These are phyloP conservation scores for Radopholus similis DNA, from an alignment of 1,140 invertebrate genomes.

Conservation along the genomic window DNA sequence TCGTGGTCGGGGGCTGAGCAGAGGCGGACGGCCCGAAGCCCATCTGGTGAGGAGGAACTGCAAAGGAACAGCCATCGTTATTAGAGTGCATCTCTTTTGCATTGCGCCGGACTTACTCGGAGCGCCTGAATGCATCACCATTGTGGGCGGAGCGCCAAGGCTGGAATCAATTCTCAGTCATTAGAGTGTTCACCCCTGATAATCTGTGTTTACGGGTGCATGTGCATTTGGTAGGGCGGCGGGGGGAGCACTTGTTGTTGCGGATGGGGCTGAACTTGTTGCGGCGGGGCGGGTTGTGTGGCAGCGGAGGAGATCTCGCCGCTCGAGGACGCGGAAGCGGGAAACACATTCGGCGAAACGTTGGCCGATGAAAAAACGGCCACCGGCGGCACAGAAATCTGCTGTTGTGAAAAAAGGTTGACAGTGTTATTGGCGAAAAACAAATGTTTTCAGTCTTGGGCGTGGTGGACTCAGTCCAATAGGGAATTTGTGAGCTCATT, in stretches of 20 bases:
- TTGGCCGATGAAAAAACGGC: neutral
- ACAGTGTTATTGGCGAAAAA: too few species aligned
- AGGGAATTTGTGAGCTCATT: too few species aligned
- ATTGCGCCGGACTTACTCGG: neutral
- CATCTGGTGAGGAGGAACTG: neutral
- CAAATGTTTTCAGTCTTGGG: too few species aligned
- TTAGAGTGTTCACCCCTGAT: neutral
- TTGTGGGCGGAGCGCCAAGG: too few species aligned
- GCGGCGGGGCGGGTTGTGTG: neutral
- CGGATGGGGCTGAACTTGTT: neutral
- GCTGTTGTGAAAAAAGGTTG: neutral
- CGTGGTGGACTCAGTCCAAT: too few species aligned
- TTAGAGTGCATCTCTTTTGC: neutral
- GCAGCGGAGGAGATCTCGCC: neutral
- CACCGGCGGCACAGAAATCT: neutral
- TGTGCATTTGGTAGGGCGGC: conserved; percentile 2
- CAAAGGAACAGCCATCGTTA: neutral
- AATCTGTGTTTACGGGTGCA: neutral
- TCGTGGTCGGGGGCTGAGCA: neutral
- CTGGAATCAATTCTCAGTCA: too few species aligned
- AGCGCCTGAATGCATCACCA: neutral
- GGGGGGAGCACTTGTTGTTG: neutral
- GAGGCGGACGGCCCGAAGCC: neutral
- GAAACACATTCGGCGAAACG: neutral
- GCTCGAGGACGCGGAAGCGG: neutral